Evolutionary conservation across 2,888 invertebrate species (phyloP).

Genomic region (Neoitamus cyanurus): DNA sequence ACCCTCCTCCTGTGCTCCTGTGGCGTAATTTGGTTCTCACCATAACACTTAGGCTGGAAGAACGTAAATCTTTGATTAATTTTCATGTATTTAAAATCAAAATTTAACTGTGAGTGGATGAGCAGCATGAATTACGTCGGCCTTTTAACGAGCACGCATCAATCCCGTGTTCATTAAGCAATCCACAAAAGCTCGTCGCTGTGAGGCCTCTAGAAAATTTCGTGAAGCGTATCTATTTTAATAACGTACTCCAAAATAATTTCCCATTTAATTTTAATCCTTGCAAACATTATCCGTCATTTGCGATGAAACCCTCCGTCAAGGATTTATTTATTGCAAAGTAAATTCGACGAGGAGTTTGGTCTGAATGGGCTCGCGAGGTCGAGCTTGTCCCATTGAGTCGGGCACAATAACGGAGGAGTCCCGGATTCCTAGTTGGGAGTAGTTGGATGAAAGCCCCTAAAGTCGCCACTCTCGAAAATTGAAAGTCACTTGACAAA

Average conservation of each 20-base stretch:
- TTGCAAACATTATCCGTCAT: conserved; percentile 18
- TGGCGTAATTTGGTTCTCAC: background rate
- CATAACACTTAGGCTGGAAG: background rate
- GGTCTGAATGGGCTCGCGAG: background rate
- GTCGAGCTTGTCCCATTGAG: background rate
- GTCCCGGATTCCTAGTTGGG: background rate
- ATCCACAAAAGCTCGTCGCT: background rate
- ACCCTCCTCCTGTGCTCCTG: background rate
- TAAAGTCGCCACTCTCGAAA: conserved; percentile 2
- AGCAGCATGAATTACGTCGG: background rate
- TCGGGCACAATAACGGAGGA: background rate
- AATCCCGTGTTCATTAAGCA: background rate
- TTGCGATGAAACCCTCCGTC: background rate
- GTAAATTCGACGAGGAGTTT: background rate
- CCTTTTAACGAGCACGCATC: background rate
- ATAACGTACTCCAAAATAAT: conserved; percentile 40
- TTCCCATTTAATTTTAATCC: conserved; percentile 30
- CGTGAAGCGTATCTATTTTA: conserved; percentile 40
- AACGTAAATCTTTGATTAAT: background rate
- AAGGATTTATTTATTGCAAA: background rate
- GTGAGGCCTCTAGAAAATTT: conserved; percentile 11
- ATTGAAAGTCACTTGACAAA: background rate
- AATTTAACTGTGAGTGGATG: background rate
- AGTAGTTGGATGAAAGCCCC: background rate
- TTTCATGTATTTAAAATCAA: background rate